phyloP scores from a whole-genome alignment of 1,140 invertebrate genomes.

The Drosophila equinoxialis region DNA sequence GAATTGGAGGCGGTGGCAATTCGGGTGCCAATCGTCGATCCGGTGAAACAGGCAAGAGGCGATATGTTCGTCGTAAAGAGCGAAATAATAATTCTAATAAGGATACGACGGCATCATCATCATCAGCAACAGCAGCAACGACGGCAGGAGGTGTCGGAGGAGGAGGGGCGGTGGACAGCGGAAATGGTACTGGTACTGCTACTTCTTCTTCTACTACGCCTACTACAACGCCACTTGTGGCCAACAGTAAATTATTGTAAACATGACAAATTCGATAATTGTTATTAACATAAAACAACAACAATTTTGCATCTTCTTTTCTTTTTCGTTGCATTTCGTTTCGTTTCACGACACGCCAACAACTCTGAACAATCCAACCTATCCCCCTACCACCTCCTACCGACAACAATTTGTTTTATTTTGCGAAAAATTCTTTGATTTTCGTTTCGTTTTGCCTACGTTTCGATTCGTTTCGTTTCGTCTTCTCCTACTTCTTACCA shows the following conservation, averaged over 20 bases:
- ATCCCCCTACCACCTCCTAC: conserved; percentile 15
- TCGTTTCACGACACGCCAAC: conserved; percentile 41
- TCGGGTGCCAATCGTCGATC: conserved; percentile 43
- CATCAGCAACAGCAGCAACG: conserved; percentile 21
- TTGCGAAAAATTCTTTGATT: conserved; percentile 36
- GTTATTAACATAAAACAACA: conserved; percentile 82
- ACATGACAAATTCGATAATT: conserved; percentile 82
- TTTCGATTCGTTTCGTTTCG: conserved; percentile 48
- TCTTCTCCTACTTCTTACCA: conserved; percentile 15
- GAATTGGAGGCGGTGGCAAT: conserved; percentile 29
- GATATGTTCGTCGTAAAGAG: conserved; percentile 72
- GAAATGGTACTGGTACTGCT: conserved; percentile 79
- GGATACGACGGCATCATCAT: conserved; percentile 29
- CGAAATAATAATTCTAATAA: conserved; percentile 65
- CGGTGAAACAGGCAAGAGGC: conserved; percentile 63
- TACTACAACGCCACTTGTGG: conserved; percentile 83
- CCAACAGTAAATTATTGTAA: conserved; percentile 84
- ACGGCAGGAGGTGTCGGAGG: conserved; percentile 17
- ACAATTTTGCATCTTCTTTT: conserved; percentile 82
- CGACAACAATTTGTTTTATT: conserved; percentile 68
- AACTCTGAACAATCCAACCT: conserved; percentile 29
- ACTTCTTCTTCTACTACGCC: conserved; percentile 79
- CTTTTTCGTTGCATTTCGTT: conserved; percentile 59
- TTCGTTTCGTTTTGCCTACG: conserved; percentile 35
- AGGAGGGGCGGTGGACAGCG: conserved; percentile 57